Conservation (phyloP, 64 coral and sea anemone species). For the Stichodactyla mertensii region DNA sequence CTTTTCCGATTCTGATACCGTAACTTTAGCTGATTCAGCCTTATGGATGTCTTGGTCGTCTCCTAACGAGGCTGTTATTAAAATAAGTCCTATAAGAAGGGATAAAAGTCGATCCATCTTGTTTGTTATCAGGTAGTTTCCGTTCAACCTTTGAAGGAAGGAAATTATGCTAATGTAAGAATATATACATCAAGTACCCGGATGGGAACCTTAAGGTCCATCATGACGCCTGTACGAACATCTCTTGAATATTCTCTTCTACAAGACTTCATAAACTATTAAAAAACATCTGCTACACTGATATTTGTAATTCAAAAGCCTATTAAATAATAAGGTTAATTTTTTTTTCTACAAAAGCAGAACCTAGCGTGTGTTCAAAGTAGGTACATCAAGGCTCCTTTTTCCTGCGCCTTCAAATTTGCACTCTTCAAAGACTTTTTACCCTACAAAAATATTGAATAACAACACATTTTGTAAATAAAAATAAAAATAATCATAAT, state of each 20-base stretch:
- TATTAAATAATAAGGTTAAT: background rate
- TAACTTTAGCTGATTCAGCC: conserved; percentile 15
- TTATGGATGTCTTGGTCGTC: background rate
- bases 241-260: background rate
- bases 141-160: background rate
- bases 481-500: background rate
- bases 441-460: background rate
- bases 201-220: background rate
- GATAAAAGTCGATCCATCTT: background rate
- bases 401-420: background rate
- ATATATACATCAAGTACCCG: background rate
- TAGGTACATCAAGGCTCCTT: background rate
- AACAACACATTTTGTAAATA: background rate
- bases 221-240: background rate
- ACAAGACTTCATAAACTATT: background rate
- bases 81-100: background rate
- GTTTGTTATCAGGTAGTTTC: background rate
- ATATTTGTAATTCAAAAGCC: background rate
- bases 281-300: background rate
- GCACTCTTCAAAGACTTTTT: background rate
- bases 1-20: conserved; percentile 39
- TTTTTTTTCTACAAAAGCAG: background rate
- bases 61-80: background rate
- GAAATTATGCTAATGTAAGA: conserved; percentile 25
- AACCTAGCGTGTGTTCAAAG: background rate